Evolutionary conservation across 2,888 invertebrate species (phyloP), one percentile per base, ranked within the genome.

Genomic region (Acleris holmiana): DNA sequence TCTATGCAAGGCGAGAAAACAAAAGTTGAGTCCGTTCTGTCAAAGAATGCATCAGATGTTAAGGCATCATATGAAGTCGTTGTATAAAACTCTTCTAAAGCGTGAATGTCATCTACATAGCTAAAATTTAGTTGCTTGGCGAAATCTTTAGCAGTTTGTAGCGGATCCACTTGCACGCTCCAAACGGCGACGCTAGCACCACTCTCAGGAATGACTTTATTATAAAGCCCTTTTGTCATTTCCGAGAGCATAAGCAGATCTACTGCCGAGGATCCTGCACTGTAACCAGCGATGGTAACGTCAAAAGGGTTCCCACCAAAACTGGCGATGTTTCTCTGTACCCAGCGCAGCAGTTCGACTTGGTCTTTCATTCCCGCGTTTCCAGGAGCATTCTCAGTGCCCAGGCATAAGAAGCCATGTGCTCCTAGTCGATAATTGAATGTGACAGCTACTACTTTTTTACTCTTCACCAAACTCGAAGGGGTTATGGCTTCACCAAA

Each of bases 341-440:
- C 80, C 85, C 85, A 85, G 0, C 74, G 76, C 15, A 88, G 72
- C 23, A 83, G 68, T 0, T 83, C 80, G 1, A 88, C 77, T 70
- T 86, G 85, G 61, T 89, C 88, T 68, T 88, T 88, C 76, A 87
- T 75, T 4, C 85, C 88, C 19, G 87, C 88, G 44, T 82, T 82
- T 4, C 82, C 82, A 5, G 82, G 82, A 41, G 58, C 71, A 19
- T 68, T 68, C 49, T 80, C 69, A 0, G 82, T 81, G 3, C 82
- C 82, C 3, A 81, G 61, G 64, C 82, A 82, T 4, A 82, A 68
- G 49, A 79, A 82, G 0, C 82, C 82, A 75, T 76, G 75, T 2
- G 72, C 53, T 2, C 73, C 77, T 0, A 77, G 51, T 7, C 77
- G 73, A 44, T 78, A 75, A 35, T 76, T 77, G 23, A 77, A 74